A percentile compares a stretch with the other conserved stretches of the same genome.
Conservation (phyloP, 2,113 vertebrate genomes). For the Alces alces region DNA sequence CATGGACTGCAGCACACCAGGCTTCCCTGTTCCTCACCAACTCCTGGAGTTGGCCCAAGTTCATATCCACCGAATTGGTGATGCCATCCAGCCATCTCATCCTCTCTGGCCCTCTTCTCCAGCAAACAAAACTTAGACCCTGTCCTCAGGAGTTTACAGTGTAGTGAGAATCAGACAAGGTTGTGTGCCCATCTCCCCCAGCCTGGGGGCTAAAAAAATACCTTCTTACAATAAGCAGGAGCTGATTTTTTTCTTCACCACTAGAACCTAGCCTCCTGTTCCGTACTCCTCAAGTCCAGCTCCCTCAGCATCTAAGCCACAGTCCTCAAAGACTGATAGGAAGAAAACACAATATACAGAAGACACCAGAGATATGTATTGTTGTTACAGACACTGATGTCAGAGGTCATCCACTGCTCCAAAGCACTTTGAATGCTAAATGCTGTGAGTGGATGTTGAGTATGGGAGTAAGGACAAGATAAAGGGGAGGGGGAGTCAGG, state of each 20-base stretch:
- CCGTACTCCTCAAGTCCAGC: background rate
- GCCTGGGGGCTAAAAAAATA: background rate
- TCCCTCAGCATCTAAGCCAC: background rate
- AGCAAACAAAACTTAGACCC: background rate
- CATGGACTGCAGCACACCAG: background rate
- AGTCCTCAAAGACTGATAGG: background rate
- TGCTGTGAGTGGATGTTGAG: background rate
- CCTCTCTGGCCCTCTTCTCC: background rate
- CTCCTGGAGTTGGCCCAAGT: background rate
- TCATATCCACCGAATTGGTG: background rate
- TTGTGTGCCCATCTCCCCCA: background rate
- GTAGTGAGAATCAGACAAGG: background rate
- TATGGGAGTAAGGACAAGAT: too few relatives aligned
- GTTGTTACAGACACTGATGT: background rate
- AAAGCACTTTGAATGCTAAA: background rate
- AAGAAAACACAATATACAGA: background rate
- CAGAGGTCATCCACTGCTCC: background rate
- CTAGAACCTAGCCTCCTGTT: background rate
- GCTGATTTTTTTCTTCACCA: background rate
- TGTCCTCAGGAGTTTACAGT: background rate
- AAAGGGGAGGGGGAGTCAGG: rapidly evolving
- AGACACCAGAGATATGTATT: background rate
- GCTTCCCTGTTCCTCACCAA: background rate
- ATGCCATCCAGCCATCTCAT: background rate
- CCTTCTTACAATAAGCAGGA: background rate